Evolutionary conservation across 2,113 vertebrate species (phyloP).

Genomic region (Potamarius usumacintae): DNA sequence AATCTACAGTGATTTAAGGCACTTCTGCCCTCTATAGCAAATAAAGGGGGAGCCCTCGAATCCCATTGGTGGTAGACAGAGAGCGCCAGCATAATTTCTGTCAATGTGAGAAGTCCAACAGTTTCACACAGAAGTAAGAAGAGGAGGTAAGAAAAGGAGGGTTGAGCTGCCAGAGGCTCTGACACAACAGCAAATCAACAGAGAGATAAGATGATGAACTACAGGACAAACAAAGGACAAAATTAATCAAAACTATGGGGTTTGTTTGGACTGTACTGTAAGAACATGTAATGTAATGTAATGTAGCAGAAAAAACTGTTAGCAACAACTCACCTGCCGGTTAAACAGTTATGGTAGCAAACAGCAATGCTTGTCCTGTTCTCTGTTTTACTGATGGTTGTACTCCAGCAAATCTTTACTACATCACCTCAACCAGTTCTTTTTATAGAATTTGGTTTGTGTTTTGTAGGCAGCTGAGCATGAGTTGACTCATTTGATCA

Average conservation of each 20-base stretch:
- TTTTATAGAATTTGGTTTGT: neutral
- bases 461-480: neutral
- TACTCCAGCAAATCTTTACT: slow-evolving; percentile 2
- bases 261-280: neutral
- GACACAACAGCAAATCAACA: neutral
- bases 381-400: neutral
- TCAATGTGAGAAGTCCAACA: neutral
- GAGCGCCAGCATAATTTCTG: neutral
- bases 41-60: neutral
- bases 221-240: neutral
- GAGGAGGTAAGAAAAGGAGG: neutral
- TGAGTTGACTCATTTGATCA: neutral
- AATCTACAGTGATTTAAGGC: slow-evolving; percentile 8
- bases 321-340: neutral
- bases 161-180: neutral
- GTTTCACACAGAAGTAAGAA: neutral
- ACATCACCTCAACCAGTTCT: too few relatives aligned
- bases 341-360: slow-evolving; percentile 13
- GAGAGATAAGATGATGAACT: neutral
- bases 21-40: neutral
- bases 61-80: neutral
- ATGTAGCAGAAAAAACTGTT: neutral
- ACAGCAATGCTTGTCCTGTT: slow-evolving; percentile 1
- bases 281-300: neutral
- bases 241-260: neutral